Evolutionary conservation across 1,140 invertebrate genomes (phyloP).

Genomic region (Rhagoletis pomonella): DNA sequence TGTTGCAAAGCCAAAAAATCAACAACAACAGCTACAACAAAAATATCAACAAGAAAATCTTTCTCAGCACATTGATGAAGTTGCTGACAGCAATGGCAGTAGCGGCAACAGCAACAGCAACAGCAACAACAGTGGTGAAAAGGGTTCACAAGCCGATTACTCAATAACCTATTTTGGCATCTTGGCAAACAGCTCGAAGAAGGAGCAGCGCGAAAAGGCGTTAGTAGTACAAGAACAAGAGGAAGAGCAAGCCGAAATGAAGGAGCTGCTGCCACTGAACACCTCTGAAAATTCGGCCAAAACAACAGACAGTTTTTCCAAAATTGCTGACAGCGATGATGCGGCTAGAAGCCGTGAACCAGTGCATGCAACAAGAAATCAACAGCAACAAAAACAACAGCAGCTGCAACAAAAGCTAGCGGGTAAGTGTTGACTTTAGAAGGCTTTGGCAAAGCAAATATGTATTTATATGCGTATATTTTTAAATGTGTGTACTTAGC

Average conservation of each 20-base stretch:
- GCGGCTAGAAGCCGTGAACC: not conserved
- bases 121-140: not conserved
- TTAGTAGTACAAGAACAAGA: not conserved
- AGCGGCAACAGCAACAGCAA: not conserved
- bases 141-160: conserved; percentile 39
- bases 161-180: conserved; percentile 53
- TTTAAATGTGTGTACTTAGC: no score
- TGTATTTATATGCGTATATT: not conserved
- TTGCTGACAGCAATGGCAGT: conserved; percentile 1
- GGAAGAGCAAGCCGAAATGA: not conserved
- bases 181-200: conserved; percentile 34
- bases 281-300: not conserved
- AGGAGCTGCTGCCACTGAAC: not conserved
- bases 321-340: conserved; percentile 22
- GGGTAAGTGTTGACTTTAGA: conserved; percentile 26
- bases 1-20: conserved; percentile 5
- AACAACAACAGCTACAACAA: not conserved
- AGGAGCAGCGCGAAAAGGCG: not conserved
- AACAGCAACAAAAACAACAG: conserved; percentile 16
- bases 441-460: not conserved
- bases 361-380: conserved; percentile 8
- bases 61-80: conserved; percentile 3
- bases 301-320: not conserved
- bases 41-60: not conserved
- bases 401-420: not conserved